Conservation (phyloP, 1,140 invertebrate species). For the Phortica variegata region DNA sequence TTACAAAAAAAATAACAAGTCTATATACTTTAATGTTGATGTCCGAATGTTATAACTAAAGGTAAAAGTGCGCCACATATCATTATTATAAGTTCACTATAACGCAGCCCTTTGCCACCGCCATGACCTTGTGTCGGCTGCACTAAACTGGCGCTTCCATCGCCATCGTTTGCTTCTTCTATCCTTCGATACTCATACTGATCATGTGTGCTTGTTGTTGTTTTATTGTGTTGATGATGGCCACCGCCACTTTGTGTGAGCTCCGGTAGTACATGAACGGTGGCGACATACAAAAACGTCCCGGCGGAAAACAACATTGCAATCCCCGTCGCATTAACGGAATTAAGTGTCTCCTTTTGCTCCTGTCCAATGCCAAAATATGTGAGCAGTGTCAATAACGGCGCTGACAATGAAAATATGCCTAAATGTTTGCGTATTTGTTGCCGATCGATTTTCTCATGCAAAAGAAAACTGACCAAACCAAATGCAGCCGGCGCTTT, state of each 20-base stretch:
- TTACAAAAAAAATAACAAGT: no score
- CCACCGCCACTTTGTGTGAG: constrained; percentile 62
- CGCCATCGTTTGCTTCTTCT: constrained; percentile 25
- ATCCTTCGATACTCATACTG: constrained; percentile 39
- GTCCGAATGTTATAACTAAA: constrained; percentile 82
- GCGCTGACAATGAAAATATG: constrained; percentile 93
- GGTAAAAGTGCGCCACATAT: constrained; percentile 85
- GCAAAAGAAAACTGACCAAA: constrained; percentile 92
- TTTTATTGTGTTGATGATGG: constrained; percentile 44
- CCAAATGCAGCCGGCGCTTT: constrained; percentile 99
- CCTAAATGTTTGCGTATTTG: constrained; percentile 86
- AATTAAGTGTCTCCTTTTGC: constrained; percentile 71
- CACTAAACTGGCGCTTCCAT: constrained; percentile 50
- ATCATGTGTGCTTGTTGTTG: neutral
- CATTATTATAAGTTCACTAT: constrained; percentile 78
- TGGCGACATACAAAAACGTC: constrained; percentile 98
- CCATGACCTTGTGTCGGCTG: constrained; percentile 56
- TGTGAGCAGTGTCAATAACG: constrained; percentile 85
- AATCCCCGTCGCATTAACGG: constrained; percentile 84
- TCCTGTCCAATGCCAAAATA: constrained; percentile 92
- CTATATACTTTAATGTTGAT: constrained; percentile 95
- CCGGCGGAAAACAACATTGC: constrained; percentile 99
- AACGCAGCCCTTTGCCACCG: no score
- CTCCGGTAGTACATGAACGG: constrained; percentile 96
- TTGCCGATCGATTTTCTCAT: constrained; percentile 85